A percentile compares a stretch with the other conserved stretches of the same genome.
Conservation (phyloP, 2,888 invertebrate genomes). For the Orchesellides sinensis region DNA sequence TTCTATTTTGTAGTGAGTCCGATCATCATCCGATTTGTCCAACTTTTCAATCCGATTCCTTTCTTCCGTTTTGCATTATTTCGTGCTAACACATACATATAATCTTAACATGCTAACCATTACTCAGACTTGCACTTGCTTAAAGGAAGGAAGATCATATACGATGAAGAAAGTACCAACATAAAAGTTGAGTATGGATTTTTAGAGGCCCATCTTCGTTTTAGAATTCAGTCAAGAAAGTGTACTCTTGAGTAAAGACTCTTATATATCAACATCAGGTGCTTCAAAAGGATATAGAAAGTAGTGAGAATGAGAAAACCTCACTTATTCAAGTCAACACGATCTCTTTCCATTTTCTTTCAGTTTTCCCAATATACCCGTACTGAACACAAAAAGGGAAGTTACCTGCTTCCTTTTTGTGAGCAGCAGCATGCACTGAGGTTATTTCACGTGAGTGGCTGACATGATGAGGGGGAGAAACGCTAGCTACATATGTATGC, state of each 20-base stretch:
- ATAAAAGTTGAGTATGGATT: not conserved
- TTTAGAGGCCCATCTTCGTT: not conserved
- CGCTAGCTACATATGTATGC: not conserved
- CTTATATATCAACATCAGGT: constrained; percentile 22
- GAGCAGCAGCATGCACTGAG: not conserved
- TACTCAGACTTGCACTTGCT: constrained; percentile 3
- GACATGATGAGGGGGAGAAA: constrained; percentile 9
- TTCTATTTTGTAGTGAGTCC: constrained; percentile 18
- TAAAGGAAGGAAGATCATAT: not conserved
- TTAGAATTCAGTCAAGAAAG: not conserved
- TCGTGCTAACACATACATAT: constrained; percentile 1
- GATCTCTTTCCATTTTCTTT: constrained; percentile 17
- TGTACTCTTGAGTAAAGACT: not conserved
- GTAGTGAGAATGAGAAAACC: constrained; percentile 21
- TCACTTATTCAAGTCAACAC: constrained; percentile 35
- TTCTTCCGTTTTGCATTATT: constrained; percentile 28
- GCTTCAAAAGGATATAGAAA: constrained; percentile 1
- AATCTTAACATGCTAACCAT: not conserved
- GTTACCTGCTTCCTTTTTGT: constrained; percentile 25
- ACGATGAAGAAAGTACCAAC: constrained; percentile 9
- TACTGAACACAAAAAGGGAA: constrained; percentile 1
- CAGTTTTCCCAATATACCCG: not conserved
- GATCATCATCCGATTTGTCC: constrained; percentile 50
- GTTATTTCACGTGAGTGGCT: constrained; percentile 47
- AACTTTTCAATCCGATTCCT: constrained; percentile 42